Evolutionary conservation across 2,113 vertebrate genomes (phyloP).

Genomic region (Electrona antarctica): DNA sequence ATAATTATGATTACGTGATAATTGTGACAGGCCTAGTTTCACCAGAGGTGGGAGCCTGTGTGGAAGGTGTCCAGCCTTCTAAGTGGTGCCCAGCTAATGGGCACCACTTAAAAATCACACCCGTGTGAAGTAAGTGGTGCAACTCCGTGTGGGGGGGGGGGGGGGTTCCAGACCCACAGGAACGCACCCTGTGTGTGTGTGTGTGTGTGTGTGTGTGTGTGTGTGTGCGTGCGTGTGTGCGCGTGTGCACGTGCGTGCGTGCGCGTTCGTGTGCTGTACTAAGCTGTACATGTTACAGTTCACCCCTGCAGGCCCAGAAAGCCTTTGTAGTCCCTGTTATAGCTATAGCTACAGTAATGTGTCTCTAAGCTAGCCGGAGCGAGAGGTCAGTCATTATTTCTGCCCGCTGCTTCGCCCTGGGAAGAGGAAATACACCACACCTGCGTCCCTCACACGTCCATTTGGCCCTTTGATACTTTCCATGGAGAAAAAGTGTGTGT

Average conservation of each 20-base stretch:
- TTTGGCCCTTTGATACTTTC: slow-evolving; percentile 31
- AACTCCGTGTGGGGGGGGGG: too few species aligned
- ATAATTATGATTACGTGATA: too few species aligned
- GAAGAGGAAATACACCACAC: slow-evolving; percentile 47
- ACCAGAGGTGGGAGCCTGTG: too few species aligned
- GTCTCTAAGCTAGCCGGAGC: slow-evolving; percentile 35
- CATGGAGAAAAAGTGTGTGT: slow-evolving; percentile 36
- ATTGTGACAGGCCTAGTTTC: too few species aligned
- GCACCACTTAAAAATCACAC: too few species aligned
- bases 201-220: slow-evolving; percentile 8
- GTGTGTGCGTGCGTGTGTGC: background rate
- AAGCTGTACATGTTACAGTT: background rate
- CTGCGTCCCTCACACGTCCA: slow-evolving; percentile 11
- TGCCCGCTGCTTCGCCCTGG: slow-evolving; percentile 29
- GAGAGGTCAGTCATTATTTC: slow-evolving; percentile 42
- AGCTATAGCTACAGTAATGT: slow-evolving; percentile 28
- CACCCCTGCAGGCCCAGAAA: slow-evolving; percentile 30
- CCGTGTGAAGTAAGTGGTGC: too few species aligned
- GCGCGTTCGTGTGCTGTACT: too few species aligned
- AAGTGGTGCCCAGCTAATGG: too few species aligned
- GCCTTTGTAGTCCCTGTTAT: slow-evolving; percentile 15
- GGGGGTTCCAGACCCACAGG: too few species aligned
- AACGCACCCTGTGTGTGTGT: too few species aligned
- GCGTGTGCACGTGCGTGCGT: background rate
- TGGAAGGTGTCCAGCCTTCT: too few species aligned